A percentile compares a stretch with the other conserved stretches of the same genome.
These are phyloP conservation scores for Xiphophorus maculatus DNA, from an alignment of 2,113 vertebrate species.

Conservation along the genomic window DNA sequence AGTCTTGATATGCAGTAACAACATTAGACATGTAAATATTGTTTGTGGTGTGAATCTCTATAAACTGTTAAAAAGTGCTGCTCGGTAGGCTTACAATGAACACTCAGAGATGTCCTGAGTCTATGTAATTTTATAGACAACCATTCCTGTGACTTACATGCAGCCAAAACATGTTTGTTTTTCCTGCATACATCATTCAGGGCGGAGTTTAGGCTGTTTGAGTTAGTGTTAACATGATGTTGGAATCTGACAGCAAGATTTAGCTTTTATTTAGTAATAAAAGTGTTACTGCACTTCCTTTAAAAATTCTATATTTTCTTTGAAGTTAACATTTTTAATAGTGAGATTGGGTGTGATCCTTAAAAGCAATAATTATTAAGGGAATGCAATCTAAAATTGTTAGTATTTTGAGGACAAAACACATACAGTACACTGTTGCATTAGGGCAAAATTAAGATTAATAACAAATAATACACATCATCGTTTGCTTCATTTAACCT, in stretches of 20 bases:
- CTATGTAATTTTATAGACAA: not conserved
- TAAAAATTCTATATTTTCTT: not conserved
- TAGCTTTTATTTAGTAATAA: not conserved
- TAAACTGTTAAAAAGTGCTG: no score
- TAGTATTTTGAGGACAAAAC: not conserved
- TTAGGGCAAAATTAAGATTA: not conserved
- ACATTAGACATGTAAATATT: not conserved
- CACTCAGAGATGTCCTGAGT: no score
- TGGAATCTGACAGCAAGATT: not conserved
- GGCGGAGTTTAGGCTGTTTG: not conserved
- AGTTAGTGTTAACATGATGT: no score
- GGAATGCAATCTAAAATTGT: no score
- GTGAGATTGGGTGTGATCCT: no score
- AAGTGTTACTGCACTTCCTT: not conserved
- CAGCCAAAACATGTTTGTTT: constrained; percentile 8
- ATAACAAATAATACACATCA: not conserved
- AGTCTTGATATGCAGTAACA: not conserved
- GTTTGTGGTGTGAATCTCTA: not conserved
- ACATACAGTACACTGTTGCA: not conserved
- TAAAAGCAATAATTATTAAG: no score
- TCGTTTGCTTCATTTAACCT: not conserved
- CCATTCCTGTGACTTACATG: constrained; percentile 9
- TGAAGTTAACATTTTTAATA: not conserved
- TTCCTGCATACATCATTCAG: not conserved
- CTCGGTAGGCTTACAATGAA: not conserved